These are phyloP conservation scores for Doryteuthis pealeii DNA, from an alignment of 1,140 invertebrate genomes.

Conservation along the genomic window DNA sequence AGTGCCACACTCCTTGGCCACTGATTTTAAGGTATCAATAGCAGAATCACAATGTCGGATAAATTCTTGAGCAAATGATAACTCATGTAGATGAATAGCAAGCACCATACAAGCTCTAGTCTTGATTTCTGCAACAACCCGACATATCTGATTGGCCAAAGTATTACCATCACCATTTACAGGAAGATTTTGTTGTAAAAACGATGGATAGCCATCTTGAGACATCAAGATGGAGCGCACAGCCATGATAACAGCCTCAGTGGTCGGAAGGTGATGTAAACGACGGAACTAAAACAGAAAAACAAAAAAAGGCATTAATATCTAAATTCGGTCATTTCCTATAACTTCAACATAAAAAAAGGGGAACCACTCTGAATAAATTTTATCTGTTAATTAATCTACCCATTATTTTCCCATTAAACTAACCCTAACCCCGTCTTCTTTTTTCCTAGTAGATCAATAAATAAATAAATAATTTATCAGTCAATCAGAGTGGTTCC, in stretches of 20 bases:
- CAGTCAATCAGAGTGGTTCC: too few species aligned
- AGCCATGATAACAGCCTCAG: constrained; percentile 50
- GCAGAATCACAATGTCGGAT: constrained; percentile 53
- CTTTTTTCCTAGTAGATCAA: too few species aligned
- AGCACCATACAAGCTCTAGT: constrained; percentile 57
- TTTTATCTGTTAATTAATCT: too few species aligned
- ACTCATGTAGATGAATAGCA: constrained; percentile 48
- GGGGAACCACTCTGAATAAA: too few species aligned
- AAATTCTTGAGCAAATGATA: constrained; percentile 54
- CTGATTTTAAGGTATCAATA: constrained; percentile 57
- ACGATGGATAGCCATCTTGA: constrained; percentile 39
- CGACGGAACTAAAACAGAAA: constrained; percentile 37
- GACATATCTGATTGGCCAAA: constrained; percentile 51
- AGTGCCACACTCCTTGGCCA: constrained; percentile 57
- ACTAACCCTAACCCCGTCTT: too few species aligned
- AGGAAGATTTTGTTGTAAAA: constrained; percentile 46
- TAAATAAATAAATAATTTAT: too few species aligned
- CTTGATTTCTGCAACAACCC: constrained; percentile 58
- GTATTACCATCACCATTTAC: constrained; percentile 48
- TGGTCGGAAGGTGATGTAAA: constrained; percentile 45
- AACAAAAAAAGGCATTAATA: background rate
- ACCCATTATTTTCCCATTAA: too few species aligned
- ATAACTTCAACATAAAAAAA: too few species aligned
- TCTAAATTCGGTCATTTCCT: too few species aligned
- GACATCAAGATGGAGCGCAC: constrained; percentile 49